Percentiles rank a stretch among this genome's conserved stretches.
Conservation (phyloP, 2,888 invertebrate genomes). For the Chalcosyrphus nemorum region DNA sequence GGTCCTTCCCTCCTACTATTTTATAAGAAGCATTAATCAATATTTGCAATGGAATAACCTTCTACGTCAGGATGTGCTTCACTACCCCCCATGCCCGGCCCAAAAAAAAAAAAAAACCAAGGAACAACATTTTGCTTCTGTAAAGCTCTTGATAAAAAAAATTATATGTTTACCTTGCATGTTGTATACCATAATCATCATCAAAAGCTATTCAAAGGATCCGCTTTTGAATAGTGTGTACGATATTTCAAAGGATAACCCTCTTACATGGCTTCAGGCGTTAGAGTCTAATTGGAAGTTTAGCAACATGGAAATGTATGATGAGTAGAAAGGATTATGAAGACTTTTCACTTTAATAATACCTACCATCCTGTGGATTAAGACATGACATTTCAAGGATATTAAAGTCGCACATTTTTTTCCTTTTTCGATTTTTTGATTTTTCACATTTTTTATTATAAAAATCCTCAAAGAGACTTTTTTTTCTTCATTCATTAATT, state of each 20-base stretch:
- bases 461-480: constrained; percentile 46
- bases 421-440: constrained; percentile 4
- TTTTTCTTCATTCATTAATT: constrained; percentile 6
- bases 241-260: constrained; percentile 38
- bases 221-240: not conserved
- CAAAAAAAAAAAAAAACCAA: too few species aligned
- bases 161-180: not conserved
- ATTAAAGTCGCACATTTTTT: not conserved
- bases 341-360: not conserved
- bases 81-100: too few species aligned
- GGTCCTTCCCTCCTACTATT: not conserved
- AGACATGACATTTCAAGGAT: not conserved
- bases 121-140: not conserved
- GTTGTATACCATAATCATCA: constrained; percentile 12
- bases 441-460: constrained; percentile 52
- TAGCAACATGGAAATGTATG: not conserved
- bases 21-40: constrained; percentile 22
- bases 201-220: constrained; percentile 41
- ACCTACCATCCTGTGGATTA: not conserved
- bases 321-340: not conserved
- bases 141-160: not conserved
- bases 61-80: not conserved
- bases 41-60: constrained; percentile 27
- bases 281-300: constrained; percentile 22
- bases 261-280: not conserved